Evolutionary conservation across 1,140 invertebrate species (phyloP), one percentile per base, ranked within the genome.

Genomic region (honey bee (Apis mellifera)): DNA sequence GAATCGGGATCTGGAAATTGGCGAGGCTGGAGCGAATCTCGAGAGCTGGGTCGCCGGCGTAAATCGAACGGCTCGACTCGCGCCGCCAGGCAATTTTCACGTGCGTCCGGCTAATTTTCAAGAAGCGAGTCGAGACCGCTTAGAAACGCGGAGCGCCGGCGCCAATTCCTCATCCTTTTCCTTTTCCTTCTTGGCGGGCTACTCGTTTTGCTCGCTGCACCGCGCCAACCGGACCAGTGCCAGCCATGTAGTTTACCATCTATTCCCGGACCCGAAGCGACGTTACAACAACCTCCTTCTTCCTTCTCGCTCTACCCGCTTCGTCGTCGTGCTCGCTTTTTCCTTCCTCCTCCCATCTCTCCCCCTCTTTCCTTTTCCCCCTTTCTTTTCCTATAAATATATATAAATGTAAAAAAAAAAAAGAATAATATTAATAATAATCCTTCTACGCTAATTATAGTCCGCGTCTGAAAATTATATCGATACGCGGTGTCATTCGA

Each of bases 101-200:
- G 88, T 84, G 86, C 83, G 83, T 89, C 78, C 85, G 77, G 81
- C 78, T 89, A 89, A 89, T 89, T 89, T 89, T 89, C 83, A 87
- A 83, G 85, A 69, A 78, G 79, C 83, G 48, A 55, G 68, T 15
- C 79, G 60, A 65, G 77, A 64, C 65, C 80, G 84, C 76, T 87
- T 86, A 84, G 88, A 90, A 87, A 87, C 89, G 83, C 84, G 83
- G 71, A 86, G 89, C 87, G 87, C 85, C 89, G 86, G 89, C 87
- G 87, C 86, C 89, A 85, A 72, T 76, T 73, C 86, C 74, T 82
- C 86, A 78, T 85, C 72, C 84, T 89, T 86, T 75, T 88, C 84
- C 84, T 89, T 87, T 86, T 87, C 75, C 52, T 60, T 79, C 70
- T 50, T 50, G 60, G 23, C 73, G 48, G 8, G 32, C 12, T 74